These are phyloP conservation scores for Proterorhinus semilunaris DNA, from an alignment of 2,113 vertebrate species.

Conservation along the genomic window DNA sequence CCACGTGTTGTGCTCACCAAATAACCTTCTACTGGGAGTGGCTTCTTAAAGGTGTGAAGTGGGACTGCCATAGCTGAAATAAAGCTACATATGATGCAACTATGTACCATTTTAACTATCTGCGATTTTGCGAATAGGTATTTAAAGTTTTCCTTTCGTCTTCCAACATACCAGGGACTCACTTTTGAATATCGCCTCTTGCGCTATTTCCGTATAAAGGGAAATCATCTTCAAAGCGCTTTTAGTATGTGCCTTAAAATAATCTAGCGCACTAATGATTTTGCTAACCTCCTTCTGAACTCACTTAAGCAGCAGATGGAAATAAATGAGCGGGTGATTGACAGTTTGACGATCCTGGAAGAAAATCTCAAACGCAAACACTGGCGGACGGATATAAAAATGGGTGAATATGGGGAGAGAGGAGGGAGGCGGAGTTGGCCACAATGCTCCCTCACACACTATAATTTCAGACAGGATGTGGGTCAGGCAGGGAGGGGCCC, in stretches of 20 bases:
- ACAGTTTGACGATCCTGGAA: slow-evolving; percentile 31
- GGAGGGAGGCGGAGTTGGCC: slow-evolving; percentile 40
- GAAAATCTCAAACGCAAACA: slow-evolving; percentile 21
- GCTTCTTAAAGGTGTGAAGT: too few species aligned
- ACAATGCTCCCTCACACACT: slow-evolving; percentile 35
- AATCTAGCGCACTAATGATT: slow-evolving; percentile 11
- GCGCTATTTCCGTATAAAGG: neutral
- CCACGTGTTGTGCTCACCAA: too few species aligned
- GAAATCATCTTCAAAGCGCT: neutral
- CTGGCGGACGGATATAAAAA: slow-evolving; percentile 25
- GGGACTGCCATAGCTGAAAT: too few species aligned
- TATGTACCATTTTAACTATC: too few species aligned
- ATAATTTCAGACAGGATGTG: slow-evolving; percentile 65
- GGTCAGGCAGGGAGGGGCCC: slow-evolving; percentile 62
- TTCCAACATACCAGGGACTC: neutral
- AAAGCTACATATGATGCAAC: too few species aligned
- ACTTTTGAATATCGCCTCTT: neutral
- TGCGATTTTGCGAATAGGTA: too few species aligned
- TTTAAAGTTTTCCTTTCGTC: too few species aligned
- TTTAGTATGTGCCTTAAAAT: neutral
- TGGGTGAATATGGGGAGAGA: slow-evolving; percentile 14
- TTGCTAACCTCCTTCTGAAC: slow-evolving; percentile 36
- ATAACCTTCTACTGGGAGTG: too few species aligned
- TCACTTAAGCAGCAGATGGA: slow-evolving; percentile 12
- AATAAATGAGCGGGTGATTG: slow-evolving; percentile 24